phyloP scores from a whole-genome alignment of 1,140 invertebrate species.

The Pseudomyrmex concolor region DNA sequence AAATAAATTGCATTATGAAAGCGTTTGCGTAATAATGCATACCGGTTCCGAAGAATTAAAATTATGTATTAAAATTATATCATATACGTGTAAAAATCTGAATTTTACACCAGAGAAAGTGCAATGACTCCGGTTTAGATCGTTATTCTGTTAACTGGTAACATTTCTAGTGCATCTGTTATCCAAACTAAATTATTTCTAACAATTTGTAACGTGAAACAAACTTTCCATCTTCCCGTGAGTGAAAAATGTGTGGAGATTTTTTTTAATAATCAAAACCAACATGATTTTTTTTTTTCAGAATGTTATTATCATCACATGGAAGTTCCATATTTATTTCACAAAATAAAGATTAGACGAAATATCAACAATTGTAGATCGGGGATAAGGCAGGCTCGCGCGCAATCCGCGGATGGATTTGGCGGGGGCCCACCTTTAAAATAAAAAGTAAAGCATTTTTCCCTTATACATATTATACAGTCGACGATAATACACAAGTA shows the following conservation, averaged over 20 bases:
- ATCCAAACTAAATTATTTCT: conserved; percentile 51
- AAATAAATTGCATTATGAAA: conserved; percentile 71
- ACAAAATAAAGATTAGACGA: conserved; percentile 77
- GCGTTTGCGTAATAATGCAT: conserved; percentile 62
- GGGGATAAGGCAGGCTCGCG: conserved; percentile 51
- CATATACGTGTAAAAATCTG: conserved; percentile 48
- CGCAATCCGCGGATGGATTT: background rate
- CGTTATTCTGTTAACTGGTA: background rate
- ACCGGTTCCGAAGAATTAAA: conserved; percentile 4
- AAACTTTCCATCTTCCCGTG: background rate
- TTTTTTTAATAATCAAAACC: background rate
- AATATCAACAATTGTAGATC: conserved; percentile 77
- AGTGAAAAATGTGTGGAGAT: background rate
- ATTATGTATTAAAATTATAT: conserved; percentile 66
- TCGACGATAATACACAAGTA: conserved; percentile 67
- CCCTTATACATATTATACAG: conserved; percentile 64
- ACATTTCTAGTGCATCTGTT: conserved; percentile 57
- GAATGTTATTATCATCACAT: conserved; percentile 84
- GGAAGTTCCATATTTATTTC: conserved; percentile 81
- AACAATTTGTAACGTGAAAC: background rate
- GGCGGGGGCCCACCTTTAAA: conserved; percentile 1
- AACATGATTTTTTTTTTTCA: conserved; percentile 72
- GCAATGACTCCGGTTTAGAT: background rate
- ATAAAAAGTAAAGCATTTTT: conserved; percentile 40
- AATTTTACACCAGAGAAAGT: conserved; percentile 74